A percentile compares a stretch with the other conserved stretches of the same genome.
Conservation (phyloP, 2,797 vertebrate genomes). For the Lepilemur ruficaudatus region DNA sequence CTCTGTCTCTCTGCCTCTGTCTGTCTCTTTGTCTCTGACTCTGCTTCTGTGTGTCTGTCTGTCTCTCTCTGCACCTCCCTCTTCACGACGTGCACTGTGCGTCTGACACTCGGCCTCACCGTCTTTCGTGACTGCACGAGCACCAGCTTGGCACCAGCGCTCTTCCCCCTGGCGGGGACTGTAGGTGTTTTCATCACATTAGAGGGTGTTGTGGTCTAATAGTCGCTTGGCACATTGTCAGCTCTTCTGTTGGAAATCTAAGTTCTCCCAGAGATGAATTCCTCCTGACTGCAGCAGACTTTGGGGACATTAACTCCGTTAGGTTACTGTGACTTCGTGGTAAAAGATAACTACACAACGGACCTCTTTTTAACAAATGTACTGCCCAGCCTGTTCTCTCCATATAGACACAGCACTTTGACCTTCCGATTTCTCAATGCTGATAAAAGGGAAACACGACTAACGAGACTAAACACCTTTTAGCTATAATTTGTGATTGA, state of each 20-base stretch:
- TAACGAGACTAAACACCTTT: neutral
- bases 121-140: neutral
- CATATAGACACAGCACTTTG: too few species aligned
- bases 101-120: neutral
- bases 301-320: neutral
- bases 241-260: neutral
- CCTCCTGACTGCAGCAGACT: neutral
- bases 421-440: neutral
- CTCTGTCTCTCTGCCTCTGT: too few species aligned
- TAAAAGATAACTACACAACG: too few species aligned
- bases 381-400: neutral
- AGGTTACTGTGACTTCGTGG: neutral
- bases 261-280: neutral
- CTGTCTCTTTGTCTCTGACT: too few species aligned
- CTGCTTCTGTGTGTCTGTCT: neutral
- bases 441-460: neutral
- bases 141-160: accelerated
- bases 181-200: neutral
- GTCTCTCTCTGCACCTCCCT: neutral
- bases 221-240: neutral
- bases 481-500: neutral
- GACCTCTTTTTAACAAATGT: neutral
- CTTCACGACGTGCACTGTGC: neutral
- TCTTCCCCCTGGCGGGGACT: neutral
- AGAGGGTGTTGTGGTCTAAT: neutral